Base-by-base conservation (phyloP, 2,888 invertebrate genomes). In the Petrophora chlorosata region DNA sequence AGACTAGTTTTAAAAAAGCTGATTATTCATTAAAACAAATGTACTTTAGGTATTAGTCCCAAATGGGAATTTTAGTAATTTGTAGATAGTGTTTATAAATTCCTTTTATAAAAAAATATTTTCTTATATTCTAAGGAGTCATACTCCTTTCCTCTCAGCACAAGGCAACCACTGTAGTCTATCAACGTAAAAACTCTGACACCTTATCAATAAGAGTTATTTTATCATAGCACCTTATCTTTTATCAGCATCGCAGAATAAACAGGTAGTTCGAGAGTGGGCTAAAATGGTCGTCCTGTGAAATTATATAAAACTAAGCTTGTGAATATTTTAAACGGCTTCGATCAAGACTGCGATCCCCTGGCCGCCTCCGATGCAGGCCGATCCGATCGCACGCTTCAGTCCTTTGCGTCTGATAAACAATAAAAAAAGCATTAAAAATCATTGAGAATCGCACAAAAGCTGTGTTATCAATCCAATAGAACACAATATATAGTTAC, bases 311-410 rank as follows among this genome's bases (percentile, higher is more conserved):
- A 25, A 35, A 15, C 28, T 35, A 43, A 13, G 13, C 36, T 23
- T 17, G 7, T 10, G 2, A 3, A 22, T 43, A 30, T 41, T 63
- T 92, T 90, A 94, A 55, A 94, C 85, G 19, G 93, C 81, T 85
- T 99, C 99, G 30, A 99, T 76, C 76, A 99, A 91, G 8, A 99
- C 70, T 1, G 99, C 98, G 72, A 99, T 99, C 50, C 99, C 99
- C 88, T 99, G 99, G 2, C 99, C 99, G 30, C 99, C 99, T 16
- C 99, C 99, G 85, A 99, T 99, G 82, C 99, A 99, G 0, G 99
- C 99, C 0, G 98, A 95, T 5, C 99, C 99, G 75, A 99, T 94
- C 19, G 94, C 98, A 51, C 95, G 93, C 82, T 97, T 98, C 15
- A 94, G 92, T 33, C 95, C 94, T 56, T 95, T 94, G 58, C 97